These are phyloP conservation scores for Muscicapa striata DNA, from an alignment of 2,797 vertebrate species.

Conservation along the genomic window DNA sequence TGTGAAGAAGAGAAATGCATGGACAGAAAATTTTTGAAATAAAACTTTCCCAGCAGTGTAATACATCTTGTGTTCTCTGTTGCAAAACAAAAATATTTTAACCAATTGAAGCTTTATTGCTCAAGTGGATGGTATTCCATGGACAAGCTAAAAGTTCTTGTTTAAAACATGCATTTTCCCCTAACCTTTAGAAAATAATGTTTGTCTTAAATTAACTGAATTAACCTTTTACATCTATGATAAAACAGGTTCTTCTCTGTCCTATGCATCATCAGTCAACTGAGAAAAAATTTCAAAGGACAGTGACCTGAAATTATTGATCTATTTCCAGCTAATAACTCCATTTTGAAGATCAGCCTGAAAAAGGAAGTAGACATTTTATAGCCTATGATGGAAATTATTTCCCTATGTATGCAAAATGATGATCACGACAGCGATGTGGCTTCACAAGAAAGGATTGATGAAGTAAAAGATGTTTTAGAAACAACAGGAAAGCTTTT, in stretches of 20 bases:
- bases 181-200: conserved; percentile 27
- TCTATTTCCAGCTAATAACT: neutral
- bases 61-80: neutral
- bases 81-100: neutral
- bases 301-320: neutral
- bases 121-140: neutral
- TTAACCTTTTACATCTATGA: conserved; percentile 12
- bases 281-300: neutral
- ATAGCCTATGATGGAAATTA: neutral
- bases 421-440: neutral
- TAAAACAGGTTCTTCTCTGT: neutral
- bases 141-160: neutral
- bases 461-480: neutral
- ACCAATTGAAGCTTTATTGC: neutral
- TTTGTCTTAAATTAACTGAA: conserved; percentile 6
- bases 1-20: neutral
- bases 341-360: neutral
- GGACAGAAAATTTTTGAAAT: neutral
- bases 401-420: neutral
- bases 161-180: neutral
- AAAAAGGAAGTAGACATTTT: neutral
- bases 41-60: neutral
- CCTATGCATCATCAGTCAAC: neutral
- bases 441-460: neutral
- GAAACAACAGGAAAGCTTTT: neutral